Evolutionary conservation across 2,888 invertebrate genomes (phyloP).

Genomic region (Malthinus flaveolus): DNA sequence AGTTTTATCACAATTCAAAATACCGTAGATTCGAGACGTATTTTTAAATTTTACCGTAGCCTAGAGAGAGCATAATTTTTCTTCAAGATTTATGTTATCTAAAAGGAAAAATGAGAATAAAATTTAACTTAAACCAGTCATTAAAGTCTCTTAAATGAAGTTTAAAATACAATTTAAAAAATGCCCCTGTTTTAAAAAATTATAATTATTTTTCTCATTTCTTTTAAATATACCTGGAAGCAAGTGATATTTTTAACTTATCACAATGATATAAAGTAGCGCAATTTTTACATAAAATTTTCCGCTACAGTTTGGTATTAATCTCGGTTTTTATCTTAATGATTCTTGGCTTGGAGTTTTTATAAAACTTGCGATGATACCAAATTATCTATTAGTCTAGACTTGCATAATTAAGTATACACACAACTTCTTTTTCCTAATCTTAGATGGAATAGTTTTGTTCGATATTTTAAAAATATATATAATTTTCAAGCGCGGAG

Average conservation of each 20-base stretch:
- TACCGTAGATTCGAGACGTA: no score
- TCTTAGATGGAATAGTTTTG: no score
- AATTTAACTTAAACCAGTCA: conserved; percentile 12
- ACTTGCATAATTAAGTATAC: conserved; percentile 9
- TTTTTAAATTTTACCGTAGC: not conserved
- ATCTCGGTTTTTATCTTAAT: conserved; percentile 56
- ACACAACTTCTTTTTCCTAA: no score
- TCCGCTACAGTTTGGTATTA: conserved; percentile 56
- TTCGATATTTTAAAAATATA: no score
- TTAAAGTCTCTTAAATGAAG: conserved; percentile 26
- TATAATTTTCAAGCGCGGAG: not conserved
- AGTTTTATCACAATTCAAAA: no score
- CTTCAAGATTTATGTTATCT: conserved; percentile 1
- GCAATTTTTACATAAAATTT: conserved; percentile 57
- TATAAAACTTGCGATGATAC: conserved; percentile 44
- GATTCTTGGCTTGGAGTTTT: conserved; percentile 56
- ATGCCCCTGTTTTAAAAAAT: conserved; percentile 21
- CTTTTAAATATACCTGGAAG: conserved; percentile 48
- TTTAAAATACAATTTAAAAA: conserved; percentile 29
- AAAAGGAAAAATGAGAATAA: conserved; percentile 3
- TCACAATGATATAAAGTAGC: conserved; percentile 55
- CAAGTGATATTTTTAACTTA: conserved; percentile 55
- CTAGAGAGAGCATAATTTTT: not conserved
- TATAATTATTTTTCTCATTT: conserved; percentile 51
- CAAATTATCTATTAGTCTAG: conserved; percentile 27